phyloP scores from a whole-genome alignment of 2,888 invertebrate genomes.

The Quadriops clusia region DNA sequence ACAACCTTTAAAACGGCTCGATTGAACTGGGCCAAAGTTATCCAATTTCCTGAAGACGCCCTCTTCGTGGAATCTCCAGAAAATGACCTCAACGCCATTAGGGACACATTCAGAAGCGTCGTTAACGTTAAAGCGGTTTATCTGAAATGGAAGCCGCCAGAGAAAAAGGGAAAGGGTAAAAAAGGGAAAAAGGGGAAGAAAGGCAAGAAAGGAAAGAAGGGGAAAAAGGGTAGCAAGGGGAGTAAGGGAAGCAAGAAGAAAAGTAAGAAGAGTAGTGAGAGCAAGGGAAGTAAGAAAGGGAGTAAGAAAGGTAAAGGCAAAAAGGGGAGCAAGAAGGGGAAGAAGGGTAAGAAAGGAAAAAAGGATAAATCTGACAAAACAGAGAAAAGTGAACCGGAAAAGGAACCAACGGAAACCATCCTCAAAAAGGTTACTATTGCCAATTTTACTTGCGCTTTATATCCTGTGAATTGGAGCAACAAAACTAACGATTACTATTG shows the following conservation, averaged over 20 bases:
- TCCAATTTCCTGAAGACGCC: constrained; percentile 43
- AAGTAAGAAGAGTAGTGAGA: constrained; percentile 9
- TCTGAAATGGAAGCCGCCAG: constrained; percentile 35
- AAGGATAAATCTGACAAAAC: constrained; percentile 7
- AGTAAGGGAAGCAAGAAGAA: constrained; percentile 11
- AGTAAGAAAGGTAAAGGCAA: constrained; percentile 14
- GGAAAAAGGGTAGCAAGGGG: constrained; percentile 13
- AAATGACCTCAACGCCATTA: constrained; percentile 38
- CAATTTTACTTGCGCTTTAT: constrained; percentile 39
- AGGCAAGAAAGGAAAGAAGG: constrained; percentile 27
- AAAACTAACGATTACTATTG: constrained; percentile 44
- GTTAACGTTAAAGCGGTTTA: constrained; percentile 42
- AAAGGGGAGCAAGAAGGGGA: constrained; percentile 13
- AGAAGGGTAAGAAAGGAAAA: constrained; percentile 11
- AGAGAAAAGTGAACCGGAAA: constrained; percentile 1
- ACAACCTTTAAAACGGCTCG: constrained; percentile 41
- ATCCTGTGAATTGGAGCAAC: constrained; percentile 43
- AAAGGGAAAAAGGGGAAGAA: constrained; percentile 11
- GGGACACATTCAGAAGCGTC: constrained; percentile 44
- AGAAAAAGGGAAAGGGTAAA: constrained; percentile 28
- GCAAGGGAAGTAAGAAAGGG: constrained; percentile 10
- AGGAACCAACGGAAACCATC: constrained; percentile 23
- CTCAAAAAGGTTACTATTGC: constrained; percentile 35
- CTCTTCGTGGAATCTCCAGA: constrained; percentile 38
- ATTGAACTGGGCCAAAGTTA: constrained; percentile 41